These are phyloP conservation scores for Tuberolachnus salignus DNA, from an alignment of 2,888 invertebrate species.

Conservation along the genomic window DNA sequence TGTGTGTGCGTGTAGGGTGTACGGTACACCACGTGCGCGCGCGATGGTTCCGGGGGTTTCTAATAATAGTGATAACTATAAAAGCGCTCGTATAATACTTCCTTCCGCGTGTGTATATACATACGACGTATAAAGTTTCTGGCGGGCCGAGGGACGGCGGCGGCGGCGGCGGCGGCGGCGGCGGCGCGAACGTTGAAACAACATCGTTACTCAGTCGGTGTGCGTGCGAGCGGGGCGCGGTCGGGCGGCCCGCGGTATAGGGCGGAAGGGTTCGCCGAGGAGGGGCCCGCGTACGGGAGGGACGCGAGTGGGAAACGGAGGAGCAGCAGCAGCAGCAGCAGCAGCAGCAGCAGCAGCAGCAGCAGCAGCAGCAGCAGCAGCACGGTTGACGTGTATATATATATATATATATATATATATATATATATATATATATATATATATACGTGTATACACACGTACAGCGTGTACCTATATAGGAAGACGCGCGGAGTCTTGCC, in stretches of 20 bases:
- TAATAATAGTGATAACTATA: slow-evolving; percentile 42
- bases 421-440: no score
- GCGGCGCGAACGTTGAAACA: slow-evolving; percentile 50
- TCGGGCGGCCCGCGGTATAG: no score
- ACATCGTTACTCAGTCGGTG: slow-evolving; percentile 47
- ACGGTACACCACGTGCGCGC: slow-evolving; percentile 38
- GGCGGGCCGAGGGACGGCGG: not conserved
- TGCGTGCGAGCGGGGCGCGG: not conserved
- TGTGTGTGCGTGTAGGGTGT: not conserved
- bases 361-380: no score
- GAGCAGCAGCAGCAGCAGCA: no score
- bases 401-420: no score
- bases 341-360: no score
- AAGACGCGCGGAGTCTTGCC: slow-evolving; percentile 41
- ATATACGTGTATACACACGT: no score
- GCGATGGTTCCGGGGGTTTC: slow-evolving; percentile 13
- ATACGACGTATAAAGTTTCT: slow-evolving; percentile 21
- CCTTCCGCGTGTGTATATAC: not conserved
- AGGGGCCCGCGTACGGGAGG: not conserved
- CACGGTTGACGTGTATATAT: no score
- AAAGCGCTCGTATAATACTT: slow-evolving; percentile 13
- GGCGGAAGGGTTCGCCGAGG: not conserved
- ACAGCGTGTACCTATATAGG: slow-evolving; percentile 40
- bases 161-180: not conserved
- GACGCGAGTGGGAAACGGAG: not conserved